Conservation (phyloP, 1,140 invertebrate genomes). For the Zaprionus gabonicus region DNA sequence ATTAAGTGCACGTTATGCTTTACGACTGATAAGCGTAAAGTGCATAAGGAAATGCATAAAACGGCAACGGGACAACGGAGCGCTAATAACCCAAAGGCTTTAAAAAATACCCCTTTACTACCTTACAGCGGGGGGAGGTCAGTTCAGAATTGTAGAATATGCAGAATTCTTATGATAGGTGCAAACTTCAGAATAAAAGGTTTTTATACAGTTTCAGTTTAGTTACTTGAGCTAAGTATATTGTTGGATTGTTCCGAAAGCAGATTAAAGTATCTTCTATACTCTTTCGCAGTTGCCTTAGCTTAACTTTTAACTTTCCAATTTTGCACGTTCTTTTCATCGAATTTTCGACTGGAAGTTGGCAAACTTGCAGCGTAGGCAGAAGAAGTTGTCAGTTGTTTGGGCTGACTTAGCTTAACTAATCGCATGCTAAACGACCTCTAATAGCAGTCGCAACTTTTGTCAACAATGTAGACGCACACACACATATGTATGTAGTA, state of each 20-base stretch:
- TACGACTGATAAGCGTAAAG: constrained; percentile 46
- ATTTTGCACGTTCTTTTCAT: constrained; percentile 10
- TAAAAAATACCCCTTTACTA: neutral
- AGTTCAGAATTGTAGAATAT: too few relatives aligned
- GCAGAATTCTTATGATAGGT: neutral
- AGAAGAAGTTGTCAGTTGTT: constrained; percentile 12
- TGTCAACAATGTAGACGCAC: constrained; percentile 75
- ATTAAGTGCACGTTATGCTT: constrained; percentile 53
- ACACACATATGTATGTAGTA: constrained; percentile 21
- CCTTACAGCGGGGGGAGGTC: neutral
- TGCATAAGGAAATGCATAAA: constrained; percentile 25
- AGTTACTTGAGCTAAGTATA: constrained; percentile 7
- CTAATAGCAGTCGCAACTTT: constrained; percentile 76
- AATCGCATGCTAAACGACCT: constrained; percentile 80
- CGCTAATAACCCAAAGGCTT: neutral
- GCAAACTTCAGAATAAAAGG: neutral
- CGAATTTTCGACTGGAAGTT: constrained; percentile 20
- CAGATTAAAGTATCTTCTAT: neutral
- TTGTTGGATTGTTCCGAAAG: neutral
- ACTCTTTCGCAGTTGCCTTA: neutral
- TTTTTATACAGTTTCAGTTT: neutral
- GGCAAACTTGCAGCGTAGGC: constrained; percentile 45
- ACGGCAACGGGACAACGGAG: neutral
- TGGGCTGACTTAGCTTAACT: constrained; percentile 67
- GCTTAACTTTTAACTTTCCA: constrained; percentile 3